Evolutionary conservation across 2,113 vertebrate genomes (phyloP).

Genomic region (Brachyhypopomus occidentalis): DNA sequence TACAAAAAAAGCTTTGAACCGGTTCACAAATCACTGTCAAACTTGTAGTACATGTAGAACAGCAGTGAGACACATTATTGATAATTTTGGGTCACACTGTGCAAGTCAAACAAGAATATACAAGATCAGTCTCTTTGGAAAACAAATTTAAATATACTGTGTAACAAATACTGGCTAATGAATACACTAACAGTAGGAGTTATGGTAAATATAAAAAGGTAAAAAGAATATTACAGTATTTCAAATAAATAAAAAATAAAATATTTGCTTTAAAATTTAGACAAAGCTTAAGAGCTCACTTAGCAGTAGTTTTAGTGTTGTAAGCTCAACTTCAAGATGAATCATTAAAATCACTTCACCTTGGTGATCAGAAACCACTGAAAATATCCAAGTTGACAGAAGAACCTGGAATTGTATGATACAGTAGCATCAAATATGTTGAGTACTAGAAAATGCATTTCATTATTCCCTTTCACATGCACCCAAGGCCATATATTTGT

Average conservation of each 20-base stretch:
- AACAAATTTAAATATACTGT: constrained; percentile 35
- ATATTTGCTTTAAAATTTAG: constrained; percentile 26
- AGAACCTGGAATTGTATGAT: background rate
- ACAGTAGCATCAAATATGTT: constrained; percentile 18
- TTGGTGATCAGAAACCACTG: constrained; percentile 14
- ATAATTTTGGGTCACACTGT: constrained; percentile 3
- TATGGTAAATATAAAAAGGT: constrained; percentile 32
- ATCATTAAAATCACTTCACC: background rate
- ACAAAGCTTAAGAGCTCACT: constrained; percentile 26
- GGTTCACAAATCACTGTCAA: background rate
- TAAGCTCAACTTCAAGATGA: constrained; percentile 26
- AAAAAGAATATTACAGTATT: constrained; percentile 53
- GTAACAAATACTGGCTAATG: constrained; percentile 50
- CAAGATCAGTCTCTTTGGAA: constrained; percentile 32
- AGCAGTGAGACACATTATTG: background rate
- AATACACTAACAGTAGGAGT: constrained; percentile 49
- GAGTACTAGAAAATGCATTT: background rate
- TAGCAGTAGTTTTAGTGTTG: constrained; percentile 44
- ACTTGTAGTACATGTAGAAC: background rate
- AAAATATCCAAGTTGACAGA: background rate
- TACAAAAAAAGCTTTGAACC: background rate
- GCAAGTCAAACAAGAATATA: constrained; percentile 23
- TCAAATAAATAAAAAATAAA: constrained; percentile 58
- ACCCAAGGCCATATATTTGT: background rate
- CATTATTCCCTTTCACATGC: background rate